phyloP scores from a whole-genome alignment of 2,797 vertebrate genomes.

The Trachops cirrhosus region DNA sequence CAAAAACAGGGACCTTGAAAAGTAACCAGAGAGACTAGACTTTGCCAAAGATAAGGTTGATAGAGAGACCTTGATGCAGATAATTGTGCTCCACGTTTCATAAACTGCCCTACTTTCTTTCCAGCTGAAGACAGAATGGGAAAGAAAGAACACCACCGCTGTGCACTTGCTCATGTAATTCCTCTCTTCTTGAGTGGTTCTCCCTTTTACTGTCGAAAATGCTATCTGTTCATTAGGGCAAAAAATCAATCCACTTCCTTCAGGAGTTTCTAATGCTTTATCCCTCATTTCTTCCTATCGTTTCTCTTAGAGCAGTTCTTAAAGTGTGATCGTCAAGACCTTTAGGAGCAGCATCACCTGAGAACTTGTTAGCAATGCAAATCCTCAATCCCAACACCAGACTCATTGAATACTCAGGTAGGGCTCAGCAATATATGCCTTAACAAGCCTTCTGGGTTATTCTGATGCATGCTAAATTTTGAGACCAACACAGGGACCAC shows the following conservation, averaged over 20 bases:
- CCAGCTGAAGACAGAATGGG: not conserved
- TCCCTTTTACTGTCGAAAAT: not conserved
- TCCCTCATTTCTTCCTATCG: not conserved
- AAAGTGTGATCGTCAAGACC: not conserved
- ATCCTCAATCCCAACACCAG: too few relatives aligned
- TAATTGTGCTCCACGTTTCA: not conserved
- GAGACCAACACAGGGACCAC: not conserved
- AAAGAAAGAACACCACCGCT: not conserved
- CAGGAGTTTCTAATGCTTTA: not conserved
- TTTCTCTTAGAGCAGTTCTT: not conserved
- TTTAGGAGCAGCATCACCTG: not conserved
- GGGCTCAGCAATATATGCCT: too few relatives aligned
- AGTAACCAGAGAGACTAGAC: not conserved
- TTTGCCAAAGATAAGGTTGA: not conserved
- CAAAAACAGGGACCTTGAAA: not conserved
- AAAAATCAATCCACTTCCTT: not conserved
- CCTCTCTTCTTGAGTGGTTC: not conserved
- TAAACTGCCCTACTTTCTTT: not conserved
- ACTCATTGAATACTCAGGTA: rapidly evolving
- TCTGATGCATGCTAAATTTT: not conserved
- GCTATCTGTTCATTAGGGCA: not conserved
- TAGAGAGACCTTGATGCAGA: not conserved
- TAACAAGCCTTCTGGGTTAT: too few relatives aligned
- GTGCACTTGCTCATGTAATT: not conserved
- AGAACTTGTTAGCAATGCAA: not conserved